Percentiles rank a stretch among this genome's conserved stretches.
These are phyloP conservation scores for Vanacampus margaritifer DNA, from an alignment of 2,113 vertebrate genomes.

Conservation along the genomic window DNA sequence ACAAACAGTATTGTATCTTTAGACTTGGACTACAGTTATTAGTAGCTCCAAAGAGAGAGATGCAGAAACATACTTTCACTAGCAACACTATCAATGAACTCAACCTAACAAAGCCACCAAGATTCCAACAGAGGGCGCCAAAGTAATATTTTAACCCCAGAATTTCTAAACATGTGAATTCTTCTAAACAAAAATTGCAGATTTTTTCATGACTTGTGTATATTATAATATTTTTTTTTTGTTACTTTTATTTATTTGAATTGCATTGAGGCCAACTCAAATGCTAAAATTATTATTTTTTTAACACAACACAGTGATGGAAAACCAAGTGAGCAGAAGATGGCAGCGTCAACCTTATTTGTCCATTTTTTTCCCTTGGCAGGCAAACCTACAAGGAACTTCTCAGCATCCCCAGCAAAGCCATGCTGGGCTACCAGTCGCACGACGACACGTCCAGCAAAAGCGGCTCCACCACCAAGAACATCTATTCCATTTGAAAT, in stretches of 20 bases:
- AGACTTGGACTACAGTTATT: too few species aligned
- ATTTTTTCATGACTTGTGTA: too few species aligned
- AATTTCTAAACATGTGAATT: too few species aligned
- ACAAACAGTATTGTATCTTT: too few species aligned
- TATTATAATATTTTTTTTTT: too few species aligned
- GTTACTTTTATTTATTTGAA: background rate
- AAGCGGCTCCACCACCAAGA: constrained; percentile 82
- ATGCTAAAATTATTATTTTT: too few species aligned
- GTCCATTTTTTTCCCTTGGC: constrained; percentile 10
- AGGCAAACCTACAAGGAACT: constrained; percentile 79
- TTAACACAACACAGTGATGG: background rate
- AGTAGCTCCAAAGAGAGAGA: too few species aligned
- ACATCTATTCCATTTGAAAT: constrained; percentile 78
- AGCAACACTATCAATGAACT: too few species aligned
- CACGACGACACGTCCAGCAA: constrained; percentile 83
- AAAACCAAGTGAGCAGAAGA: constrained; percentile 31
- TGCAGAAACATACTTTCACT: too few species aligned
- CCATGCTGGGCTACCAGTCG: constrained; percentile 78
- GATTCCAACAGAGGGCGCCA: background rate
- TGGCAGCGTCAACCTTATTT: constrained; percentile 15
- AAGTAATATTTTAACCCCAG: background rate
- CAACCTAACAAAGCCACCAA: background rate
- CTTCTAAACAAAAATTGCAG: too few species aligned
- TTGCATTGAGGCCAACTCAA: background rate
- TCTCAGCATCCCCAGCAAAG: constrained; percentile 72